Conservation (phyloP, 1,140 invertebrate species). For the Aphis craccivora region DNA sequence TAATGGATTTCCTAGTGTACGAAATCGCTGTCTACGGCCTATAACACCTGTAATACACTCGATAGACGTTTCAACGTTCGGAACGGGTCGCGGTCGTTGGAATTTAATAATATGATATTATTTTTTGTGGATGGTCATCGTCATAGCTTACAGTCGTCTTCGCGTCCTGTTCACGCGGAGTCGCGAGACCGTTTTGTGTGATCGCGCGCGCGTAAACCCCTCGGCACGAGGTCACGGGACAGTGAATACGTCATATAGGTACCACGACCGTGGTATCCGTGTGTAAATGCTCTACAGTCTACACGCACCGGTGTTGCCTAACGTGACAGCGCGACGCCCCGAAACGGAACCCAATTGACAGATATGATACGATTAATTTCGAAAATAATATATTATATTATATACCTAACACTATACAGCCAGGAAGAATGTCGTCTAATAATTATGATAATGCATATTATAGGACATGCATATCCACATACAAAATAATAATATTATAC, state of each 20-base stretch:
- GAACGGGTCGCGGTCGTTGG: not conserved
- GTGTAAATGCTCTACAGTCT: too few species aligned
- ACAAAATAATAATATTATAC: not conserved
- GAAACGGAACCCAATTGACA: slow-evolving; percentile 45
- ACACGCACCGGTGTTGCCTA: not conserved
- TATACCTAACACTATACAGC: not conserved
- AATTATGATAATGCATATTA: not conserved
- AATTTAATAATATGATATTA: not conserved
- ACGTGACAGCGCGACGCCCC: not conserved
- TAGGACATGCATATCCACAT: not conserved
- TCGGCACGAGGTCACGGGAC: not conserved
- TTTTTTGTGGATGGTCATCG: not conserved
- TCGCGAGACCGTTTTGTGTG: not conserved
- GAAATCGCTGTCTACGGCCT: not conserved
- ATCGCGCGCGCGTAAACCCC: not conserved
- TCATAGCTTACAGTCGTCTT: not conserved
- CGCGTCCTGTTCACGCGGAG: slow-evolving; percentile 24
- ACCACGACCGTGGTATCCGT: not conserved
- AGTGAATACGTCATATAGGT: not conserved
- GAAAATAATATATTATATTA: not conserved
- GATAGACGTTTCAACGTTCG: not conserved
- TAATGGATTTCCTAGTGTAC: slow-evolving; percentile 6
- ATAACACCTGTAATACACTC: not conserved
- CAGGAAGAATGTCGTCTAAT: not conserved
- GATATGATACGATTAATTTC: slow-evolving; percentile 39